Evolutionary conservation across 2,113 vertebrate species (phyloP).

Genomic region (Mus spicilegus): DNA sequence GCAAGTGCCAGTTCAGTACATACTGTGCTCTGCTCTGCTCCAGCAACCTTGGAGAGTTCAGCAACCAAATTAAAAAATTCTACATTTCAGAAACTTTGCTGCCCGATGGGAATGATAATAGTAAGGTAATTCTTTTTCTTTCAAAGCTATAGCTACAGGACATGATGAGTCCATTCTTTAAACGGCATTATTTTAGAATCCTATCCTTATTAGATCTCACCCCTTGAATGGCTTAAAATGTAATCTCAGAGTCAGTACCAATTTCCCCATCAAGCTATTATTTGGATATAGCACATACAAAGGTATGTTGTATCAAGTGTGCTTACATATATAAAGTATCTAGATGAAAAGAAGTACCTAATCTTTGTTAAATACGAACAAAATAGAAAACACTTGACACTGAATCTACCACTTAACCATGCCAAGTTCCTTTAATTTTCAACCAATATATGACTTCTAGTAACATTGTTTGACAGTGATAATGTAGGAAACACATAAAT

Average conservation of each 20-base stretch:
- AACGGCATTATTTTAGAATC: conserved; percentile 31
- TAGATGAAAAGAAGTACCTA: background rate
- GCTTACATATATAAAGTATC: background rate
- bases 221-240: conserved; percentile 12
- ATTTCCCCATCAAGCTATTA: conserved; percentile 9
- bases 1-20: background rate
- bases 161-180: conserved; percentile 43
- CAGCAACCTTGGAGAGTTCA: background rate
- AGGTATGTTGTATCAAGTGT: background rate
- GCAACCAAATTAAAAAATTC: background rate
- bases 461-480: background rate
- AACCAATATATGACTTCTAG: background rate
- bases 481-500: background rate
- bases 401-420: background rate
- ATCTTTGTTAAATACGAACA: background rate
- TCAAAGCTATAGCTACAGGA: background rate
- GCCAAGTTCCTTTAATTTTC: background rate
- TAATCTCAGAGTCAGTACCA: background rate
- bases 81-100: background rate
- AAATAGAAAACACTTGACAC: background rate
- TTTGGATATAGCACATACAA: background rate
- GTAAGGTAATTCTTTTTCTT: conserved; percentile 7
- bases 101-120: background rate
- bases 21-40: background rate
- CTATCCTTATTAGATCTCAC: background rate